Conservation (phyloP, 1,140 invertebrate genomes). For the Drosophila ambigua region DNA sequence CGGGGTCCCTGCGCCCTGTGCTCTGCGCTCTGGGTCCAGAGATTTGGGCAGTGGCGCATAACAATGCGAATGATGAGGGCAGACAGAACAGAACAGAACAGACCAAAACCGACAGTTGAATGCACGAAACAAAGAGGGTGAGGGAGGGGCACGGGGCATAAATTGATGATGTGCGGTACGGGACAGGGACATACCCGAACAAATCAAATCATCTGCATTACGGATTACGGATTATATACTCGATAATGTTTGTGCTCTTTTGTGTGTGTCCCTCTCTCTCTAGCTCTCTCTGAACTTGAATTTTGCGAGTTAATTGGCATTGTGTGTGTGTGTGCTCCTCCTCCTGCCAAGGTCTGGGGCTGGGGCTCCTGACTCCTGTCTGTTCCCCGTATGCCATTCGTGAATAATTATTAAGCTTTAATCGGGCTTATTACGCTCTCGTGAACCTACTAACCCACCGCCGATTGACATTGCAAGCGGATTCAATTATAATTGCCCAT, state of each 20-base stretch:
- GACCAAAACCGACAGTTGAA: conserved; percentile 5
- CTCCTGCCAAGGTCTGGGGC: neutral
- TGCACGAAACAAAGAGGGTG: conserved; percentile 1
- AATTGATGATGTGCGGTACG: conserved; percentile 59
- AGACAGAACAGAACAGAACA: conserved; percentile 43
- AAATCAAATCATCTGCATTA: conserved; percentile 67
- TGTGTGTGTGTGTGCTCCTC: conserved; percentile 6
- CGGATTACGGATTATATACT: conserved; percentile 41
- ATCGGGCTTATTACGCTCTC: conserved; percentile 61
- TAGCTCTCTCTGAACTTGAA: conserved; percentile 55
- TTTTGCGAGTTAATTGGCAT: conserved; percentile 65
- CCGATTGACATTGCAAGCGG: conserved; percentile 52
- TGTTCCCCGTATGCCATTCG: neutral
- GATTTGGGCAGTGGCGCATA: conserved; percentile 77
- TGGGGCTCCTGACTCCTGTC: neutral
- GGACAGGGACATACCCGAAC: conserved; percentile 5
- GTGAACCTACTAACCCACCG: conserved; percentile 50
- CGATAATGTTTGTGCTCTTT: conserved; percentile 1
- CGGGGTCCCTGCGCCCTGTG: conserved; percentile 16
- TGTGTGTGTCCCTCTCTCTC: conserved; percentile 2
- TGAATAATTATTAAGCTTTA: conserved; percentile 49
- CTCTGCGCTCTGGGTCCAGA: conserved; percentile 40
- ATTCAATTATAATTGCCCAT: conserved; percentile 67
- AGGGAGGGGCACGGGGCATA: conserved; percentile 9
- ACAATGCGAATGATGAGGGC: conserved; percentile 78